Evolutionary conservation across 23 tunicate genomes (phyloP).

Genomic region (Trididemnum clinides): DNA sequence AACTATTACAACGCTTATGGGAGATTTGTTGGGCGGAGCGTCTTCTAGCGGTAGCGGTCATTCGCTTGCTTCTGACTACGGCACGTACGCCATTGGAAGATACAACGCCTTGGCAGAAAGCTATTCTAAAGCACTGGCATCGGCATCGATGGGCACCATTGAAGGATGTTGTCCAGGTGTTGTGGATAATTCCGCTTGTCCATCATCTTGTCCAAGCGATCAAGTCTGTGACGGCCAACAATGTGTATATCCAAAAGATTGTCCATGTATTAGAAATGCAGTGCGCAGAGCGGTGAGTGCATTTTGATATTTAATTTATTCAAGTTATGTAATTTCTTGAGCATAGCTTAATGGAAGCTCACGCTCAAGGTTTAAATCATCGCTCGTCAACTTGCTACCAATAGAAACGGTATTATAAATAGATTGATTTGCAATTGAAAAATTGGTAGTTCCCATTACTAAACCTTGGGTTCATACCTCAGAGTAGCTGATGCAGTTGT

Average conservation of each 20-base stretch:
- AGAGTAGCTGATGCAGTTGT: no score
- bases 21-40: slow-evolving; percentile 27
- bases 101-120: slow-evolving; percentile 57
- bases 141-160: background rate
- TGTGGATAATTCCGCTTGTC: slow-evolving; percentile 56
- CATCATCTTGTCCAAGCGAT: slow-evolving; percentile 61
- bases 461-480: no score
- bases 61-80: slow-evolving; percentile 39
- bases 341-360: no score
- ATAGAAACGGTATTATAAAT: no score
- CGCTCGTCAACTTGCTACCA: no score
- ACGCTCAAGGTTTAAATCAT: no score
- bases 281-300: slow-evolving; percentile 73
- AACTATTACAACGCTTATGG: slow-evolving; percentile 5
- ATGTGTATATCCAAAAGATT: slow-evolving; percentile 81
- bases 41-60: background rate
- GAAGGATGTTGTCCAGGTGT: slow-evolving; percentile 77
- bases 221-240: slow-evolving; percentile 77
- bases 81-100: slow-evolving; percentile 63
- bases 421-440: no score
- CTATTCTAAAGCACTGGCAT: slow-evolving; percentile 42
- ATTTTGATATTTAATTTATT: no score
- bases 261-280: slow-evolving; percentile 79
- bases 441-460: no score
- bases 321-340: no score